phyloP scores from a whole-genome alignment of 2,797 vertebrate species.

The Phalanger gymnotis region DNA sequence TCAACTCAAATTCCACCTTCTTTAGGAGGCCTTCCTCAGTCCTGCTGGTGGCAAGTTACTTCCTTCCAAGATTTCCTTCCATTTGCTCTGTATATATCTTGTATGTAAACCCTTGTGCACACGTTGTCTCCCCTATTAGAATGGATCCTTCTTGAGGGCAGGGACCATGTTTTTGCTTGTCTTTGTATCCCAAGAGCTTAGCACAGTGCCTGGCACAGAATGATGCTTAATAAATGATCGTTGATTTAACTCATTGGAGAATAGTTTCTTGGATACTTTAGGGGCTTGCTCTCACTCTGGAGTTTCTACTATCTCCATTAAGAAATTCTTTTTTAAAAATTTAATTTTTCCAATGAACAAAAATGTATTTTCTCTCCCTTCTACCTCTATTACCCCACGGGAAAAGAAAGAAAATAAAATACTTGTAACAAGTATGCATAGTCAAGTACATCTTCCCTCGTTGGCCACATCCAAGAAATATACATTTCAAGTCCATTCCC shows the following conservation, averaged over 20 bases:
- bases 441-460: neutral
- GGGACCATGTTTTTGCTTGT: neutral
- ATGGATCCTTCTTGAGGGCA: neutral
- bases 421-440: neutral
- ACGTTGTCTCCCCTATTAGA: neutral
- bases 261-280: neutral
- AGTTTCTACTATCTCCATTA: neutral
- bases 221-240: neutral
- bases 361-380: neutral
- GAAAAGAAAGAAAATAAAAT: neutral
- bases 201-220: neutral
- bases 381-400: neutral
- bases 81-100: neutral
- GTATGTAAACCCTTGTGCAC: neutral
- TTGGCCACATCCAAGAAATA: neutral
- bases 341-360: neutral
- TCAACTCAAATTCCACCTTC: neutral
- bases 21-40: neutral
- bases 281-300: neutral
- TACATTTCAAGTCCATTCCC: neutral
- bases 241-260: neutral
- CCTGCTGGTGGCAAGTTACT: neutral
- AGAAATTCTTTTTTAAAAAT: neutral
- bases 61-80: neutral
- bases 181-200: neutral